Evolutionary conservation across 2,113 vertebrate genomes (phyloP).

Genomic region (Oostethus manadensis): DNA sequence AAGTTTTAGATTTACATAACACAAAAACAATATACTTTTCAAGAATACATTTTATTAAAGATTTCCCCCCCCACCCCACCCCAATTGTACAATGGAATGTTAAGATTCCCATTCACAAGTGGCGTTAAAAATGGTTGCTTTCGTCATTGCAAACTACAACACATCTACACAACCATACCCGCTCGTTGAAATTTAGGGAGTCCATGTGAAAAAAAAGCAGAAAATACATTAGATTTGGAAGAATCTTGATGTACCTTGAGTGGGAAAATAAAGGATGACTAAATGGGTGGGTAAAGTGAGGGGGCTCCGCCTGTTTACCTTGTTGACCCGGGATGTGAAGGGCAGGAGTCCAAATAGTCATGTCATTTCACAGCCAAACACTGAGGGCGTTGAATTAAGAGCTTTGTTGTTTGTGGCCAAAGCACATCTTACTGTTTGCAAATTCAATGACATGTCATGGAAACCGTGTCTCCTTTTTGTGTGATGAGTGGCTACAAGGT

Average conservation of each 20-base stretch:
- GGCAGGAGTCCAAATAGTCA: not conserved
- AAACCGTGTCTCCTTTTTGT: not conserved
- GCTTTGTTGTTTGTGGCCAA: conserved; percentile 30
- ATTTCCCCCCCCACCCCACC: conserved; percentile 31
- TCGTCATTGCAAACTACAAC: conserved; percentile 51
- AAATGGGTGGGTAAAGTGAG: conserved; percentile 1
- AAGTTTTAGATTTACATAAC: not conserved
- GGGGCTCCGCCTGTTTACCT: not conserved
- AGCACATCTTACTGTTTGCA: conserved; percentile 1
- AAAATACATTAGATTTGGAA: conserved; percentile 14
- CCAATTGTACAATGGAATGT: conserved; percentile 88
- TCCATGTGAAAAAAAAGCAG: conserved; percentile 47
- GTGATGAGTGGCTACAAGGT: conserved; percentile 32
- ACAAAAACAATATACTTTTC: conserved; percentile 37
- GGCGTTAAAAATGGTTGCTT: conserved; percentile 81
- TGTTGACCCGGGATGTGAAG: not conserved
- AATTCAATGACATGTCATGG: not conserved
- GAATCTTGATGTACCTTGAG: conserved; percentile 25
- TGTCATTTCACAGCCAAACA: not conserved
- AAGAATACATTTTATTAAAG: conserved; percentile 89
- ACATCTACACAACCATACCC: conserved; percentile 45
- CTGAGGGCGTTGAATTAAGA: conserved; percentile 20
- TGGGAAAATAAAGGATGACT: conserved; percentile 48
- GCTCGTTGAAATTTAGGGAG: conserved; percentile 60
- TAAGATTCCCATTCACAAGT: conserved; percentile 75